phyloP scores from a whole-genome alignment of 53 echinoderm and acorn worm species.

The Paracentrotus lividus region DNA sequence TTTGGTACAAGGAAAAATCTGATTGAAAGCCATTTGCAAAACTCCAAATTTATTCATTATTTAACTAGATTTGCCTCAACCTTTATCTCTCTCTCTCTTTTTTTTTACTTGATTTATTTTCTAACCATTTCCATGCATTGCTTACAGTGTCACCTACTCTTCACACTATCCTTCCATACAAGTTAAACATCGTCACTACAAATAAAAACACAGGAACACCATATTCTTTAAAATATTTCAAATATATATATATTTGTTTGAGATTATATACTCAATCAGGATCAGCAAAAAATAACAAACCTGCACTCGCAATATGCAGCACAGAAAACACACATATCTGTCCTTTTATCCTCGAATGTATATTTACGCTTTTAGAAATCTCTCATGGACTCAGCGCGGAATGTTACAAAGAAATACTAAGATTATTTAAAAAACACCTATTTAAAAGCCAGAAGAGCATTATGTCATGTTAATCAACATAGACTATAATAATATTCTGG shows the following conservation, averaged over 20 bases:
- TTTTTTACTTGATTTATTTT: no score
- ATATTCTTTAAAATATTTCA: conserved; percentile 48
- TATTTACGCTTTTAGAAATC: neutral
- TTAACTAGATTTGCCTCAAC: no score
- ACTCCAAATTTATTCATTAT: no score
- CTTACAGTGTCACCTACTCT: neutral
- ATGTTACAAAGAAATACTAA: conserved; percentile 10
- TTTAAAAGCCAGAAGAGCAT: no score
- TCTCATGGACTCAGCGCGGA: neutral
- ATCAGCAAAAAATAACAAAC: conserved; percentile 49
- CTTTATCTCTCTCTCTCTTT: no score
- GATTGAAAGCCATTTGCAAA: no score
- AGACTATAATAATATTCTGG: no score
- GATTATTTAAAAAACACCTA: no score
- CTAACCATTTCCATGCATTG: neutral
- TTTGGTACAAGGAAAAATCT: no score
- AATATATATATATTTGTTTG: conserved; percentile 52
- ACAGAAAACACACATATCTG: conserved; percentile 46
- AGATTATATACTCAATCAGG: conserved; percentile 35
- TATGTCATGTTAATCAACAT: no score
- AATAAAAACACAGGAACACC: neutral
- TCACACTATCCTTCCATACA: neutral
- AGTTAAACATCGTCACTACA: neutral
- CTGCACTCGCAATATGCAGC: conserved; percentile 36
- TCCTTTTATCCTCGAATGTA: conserved; percentile 10